Base-by-base conservation (phyloP, 2,888 invertebrate species). In the Gortyna flavago region DNA sequence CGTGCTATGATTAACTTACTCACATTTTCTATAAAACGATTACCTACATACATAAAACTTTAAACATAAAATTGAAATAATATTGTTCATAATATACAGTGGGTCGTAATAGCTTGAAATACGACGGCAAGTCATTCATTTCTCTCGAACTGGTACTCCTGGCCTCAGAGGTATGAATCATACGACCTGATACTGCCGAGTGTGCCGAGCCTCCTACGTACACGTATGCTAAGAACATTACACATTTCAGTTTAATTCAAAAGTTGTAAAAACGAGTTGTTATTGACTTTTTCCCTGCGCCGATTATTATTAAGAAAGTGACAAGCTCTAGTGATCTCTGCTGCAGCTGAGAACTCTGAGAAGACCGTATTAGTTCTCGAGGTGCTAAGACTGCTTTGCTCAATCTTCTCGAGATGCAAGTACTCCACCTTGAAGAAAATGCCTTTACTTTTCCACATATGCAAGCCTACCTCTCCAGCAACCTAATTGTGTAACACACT, bases 91-190 rank as follows among this genome's bases (percentile, higher is more conserved):
- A 87, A 82, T 85, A 84, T 82, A 87, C 88, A 80, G 84, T 80
- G 79, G 69, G 80, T 29, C 75, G 87, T 89, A 90, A 90, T 88
- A 88, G 84, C 87, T 90, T 88, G 86, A 89, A 89, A 90, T 89
- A 89, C 85, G 86, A 89, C 83, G 82, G 81, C 87, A 75, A 86
- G 87, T 89, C 89, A 91, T 89, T 89, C 86, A 89, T 89, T 90
- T 90, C 91, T 89, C 91, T 91, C 90, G 90, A 92, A 94, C 93
- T 95, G 93, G 93, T 92, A 92, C 90, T 93, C 92, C 93, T 95
- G 95, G 95, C 94, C 95, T 93, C 93, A 87, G 89, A 79, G 76
- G 88, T 72, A 91, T 95, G 95, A 95, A 92, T 95, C 95, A 95
- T 90, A 80, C 94, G 94, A 94, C 93, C 94, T 90, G 92, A 91